phyloP scores from a whole-genome alignment of 1,140 invertebrate genomes.

The Papilio dardanus region DNA sequence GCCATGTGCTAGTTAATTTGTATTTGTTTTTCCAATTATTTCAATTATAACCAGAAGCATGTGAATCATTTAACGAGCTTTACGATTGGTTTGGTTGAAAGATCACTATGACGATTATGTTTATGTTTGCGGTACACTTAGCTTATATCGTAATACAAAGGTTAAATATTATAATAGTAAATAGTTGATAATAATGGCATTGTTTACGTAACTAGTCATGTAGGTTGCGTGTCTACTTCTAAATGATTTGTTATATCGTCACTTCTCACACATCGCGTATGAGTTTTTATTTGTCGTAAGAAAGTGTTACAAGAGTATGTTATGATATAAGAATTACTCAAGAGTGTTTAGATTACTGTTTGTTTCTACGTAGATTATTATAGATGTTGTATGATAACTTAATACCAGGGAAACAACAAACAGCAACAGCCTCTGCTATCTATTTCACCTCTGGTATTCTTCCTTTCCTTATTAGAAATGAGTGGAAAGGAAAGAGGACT shows the following conservation, averaged over 20 bases:
- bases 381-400: too few species aligned
- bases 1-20: too few species aligned
- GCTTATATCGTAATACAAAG: neutral
- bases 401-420: too few species aligned
- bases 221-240: neutral
- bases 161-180: neutral
- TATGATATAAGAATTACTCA: neutral
- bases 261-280: neutral
- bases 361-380: too few species aligned
- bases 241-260: slow-evolving; percentile 4
- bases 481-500: too few species aligned
- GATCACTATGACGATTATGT: neutral
- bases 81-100: neutral
- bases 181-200: neutral
- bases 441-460: too few species aligned
- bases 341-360: neutral
- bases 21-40: too few species aligned
- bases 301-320: neutral
- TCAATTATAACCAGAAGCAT: too few species aligned
- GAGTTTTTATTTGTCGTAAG: neutral
- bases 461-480: too few species aligned
- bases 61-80: neutral
- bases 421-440: too few species aligned
- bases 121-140: neutral
- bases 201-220: slow-evolving; percentile 20